These are phyloP conservation scores for Dicrostonyx torquatus DNA, from an alignment of 2,797 vertebrate species.

Conservation along the genomic window DNA sequence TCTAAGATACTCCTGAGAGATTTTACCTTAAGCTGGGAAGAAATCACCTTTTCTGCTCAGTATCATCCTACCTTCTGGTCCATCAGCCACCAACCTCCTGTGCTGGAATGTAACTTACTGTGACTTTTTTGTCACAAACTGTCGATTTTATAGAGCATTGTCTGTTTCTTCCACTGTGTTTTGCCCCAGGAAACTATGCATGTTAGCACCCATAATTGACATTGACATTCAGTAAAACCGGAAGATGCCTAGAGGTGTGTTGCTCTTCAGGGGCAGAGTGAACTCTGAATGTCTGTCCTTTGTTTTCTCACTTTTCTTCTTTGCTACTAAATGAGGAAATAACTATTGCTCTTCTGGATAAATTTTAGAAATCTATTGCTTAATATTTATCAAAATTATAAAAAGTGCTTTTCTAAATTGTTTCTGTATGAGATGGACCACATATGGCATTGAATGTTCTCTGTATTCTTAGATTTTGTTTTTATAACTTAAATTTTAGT, in stretches of 20 bases:
- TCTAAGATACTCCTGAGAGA: constrained; percentile 9
- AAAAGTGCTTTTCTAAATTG: constrained; percentile 41
- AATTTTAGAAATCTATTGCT: constrained; percentile 43
- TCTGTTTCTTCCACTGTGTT: constrained; percentile 28
- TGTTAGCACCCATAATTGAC: constrained; percentile 47
- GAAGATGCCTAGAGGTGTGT: not conserved
- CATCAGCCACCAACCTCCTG: not conserved
- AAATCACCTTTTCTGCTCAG: not conserved
- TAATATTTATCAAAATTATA: not conserved
- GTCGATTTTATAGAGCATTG: constrained; percentile 21
- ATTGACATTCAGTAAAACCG: constrained; percentile 33
- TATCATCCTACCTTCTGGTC: not conserved
- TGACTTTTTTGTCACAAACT: constrained; percentile 50
- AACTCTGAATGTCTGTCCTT: not conserved
- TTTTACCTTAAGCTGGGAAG: not conserved
- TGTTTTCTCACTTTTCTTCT: not conserved
- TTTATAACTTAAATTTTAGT: constrained; percentile 42
- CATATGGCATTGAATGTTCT: constrained; percentile 12
- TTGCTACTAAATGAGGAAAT: constrained; percentile 31
- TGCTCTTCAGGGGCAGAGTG: not conserved
- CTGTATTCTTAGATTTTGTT: constrained; percentile 18
- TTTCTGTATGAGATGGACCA: constrained; percentile 8
- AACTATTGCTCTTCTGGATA: constrained; percentile 14
- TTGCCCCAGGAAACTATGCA: constrained; percentile 6
- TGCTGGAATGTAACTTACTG: not conserved